Evolutionary conservation across 2,113 vertebrate genomes (phyloP).

Genomic region (Cisticola juncidis): DNA sequence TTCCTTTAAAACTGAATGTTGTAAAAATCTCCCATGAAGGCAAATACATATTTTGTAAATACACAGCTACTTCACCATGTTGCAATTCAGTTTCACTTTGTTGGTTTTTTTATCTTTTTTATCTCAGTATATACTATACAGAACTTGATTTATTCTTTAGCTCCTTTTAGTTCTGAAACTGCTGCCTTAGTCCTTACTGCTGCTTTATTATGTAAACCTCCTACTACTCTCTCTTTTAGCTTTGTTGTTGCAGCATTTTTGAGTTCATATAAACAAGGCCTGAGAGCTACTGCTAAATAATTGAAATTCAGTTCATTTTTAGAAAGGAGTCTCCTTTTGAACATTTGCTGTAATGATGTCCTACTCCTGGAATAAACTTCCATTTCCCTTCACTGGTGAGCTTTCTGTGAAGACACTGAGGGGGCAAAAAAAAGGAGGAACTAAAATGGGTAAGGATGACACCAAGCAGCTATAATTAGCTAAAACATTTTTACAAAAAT

Average conservation of each 20-base stretch:
- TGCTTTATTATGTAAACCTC: conserved; percentile 18
- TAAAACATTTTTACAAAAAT: neutral
- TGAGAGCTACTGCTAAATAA: conserved; percentile 21
- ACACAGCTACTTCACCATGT: neutral
- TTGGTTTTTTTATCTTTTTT: neutral
- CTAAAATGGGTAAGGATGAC: neutral
- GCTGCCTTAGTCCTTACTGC: neutral
- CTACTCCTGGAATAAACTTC: neutral
- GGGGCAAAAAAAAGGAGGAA: neutral
- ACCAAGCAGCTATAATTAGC: neutral
- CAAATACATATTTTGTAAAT: neutral
- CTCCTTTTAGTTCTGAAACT: neutral
- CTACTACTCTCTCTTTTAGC: neutral
- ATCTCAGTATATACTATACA: neutral
- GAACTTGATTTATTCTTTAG: neutral
- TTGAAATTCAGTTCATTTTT: conserved; percentile 27
- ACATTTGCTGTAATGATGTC: neutral
- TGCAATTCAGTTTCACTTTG: neutral
- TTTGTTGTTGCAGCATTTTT: neutral
- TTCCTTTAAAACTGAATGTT: neutral
- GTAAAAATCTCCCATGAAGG: neutral
- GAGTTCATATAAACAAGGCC: neutral
- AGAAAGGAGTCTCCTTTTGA: conserved; percentile 6
- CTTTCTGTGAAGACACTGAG: neutral
- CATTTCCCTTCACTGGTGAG: neutral